A percentile compares a stretch with the other conserved stretches of the same genome.
These are phyloP conservation scores for Yponomeuta plumbellus DNA, from an alignment of 2,888 invertebrate genomes.

Conservation along the genomic window DNA sequence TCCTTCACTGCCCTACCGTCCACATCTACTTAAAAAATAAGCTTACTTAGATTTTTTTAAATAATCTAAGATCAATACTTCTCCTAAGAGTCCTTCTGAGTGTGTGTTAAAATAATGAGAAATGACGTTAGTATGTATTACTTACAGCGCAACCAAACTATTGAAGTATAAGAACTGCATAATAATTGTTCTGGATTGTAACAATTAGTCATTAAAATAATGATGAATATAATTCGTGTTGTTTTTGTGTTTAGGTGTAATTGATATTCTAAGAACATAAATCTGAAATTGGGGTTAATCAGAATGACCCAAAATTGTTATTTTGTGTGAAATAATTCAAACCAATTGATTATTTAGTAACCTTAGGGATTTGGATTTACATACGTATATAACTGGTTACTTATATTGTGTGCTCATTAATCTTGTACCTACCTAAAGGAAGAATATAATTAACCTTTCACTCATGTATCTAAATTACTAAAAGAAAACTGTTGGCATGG, in stretches of 20 bases:
- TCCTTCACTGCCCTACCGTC: background rate
- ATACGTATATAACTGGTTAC: too few species aligned
- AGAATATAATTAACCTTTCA: too few species aligned
- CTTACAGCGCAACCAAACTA: background rate
- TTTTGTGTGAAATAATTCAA: background rate
- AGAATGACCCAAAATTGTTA: background rate
- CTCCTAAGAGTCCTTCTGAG: too few species aligned
- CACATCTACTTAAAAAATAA: background rate
- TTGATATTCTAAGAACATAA: background rate
- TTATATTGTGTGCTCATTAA: too few species aligned
- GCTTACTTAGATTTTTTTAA: background rate
- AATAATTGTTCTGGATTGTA: background rate
- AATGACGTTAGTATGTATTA: background rate
- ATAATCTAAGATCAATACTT: background rate
- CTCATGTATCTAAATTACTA: background rate
- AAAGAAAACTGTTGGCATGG: background rate
- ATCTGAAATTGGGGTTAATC: background rate
- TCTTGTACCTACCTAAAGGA: too few species aligned
- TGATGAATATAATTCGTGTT: background rate
- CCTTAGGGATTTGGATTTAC: too few species aligned
- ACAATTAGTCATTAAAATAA: slow-evolving; percentile 2
- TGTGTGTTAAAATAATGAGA: too few species aligned
- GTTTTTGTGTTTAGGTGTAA: background rate
- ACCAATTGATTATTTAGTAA: too few species aligned
- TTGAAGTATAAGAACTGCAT: background rate